Percentiles rank a stretch among this genome's conserved stretches.
Conservation (phyloP, 1,140 invertebrate species). For the Laupala kohalensis region DNA sequence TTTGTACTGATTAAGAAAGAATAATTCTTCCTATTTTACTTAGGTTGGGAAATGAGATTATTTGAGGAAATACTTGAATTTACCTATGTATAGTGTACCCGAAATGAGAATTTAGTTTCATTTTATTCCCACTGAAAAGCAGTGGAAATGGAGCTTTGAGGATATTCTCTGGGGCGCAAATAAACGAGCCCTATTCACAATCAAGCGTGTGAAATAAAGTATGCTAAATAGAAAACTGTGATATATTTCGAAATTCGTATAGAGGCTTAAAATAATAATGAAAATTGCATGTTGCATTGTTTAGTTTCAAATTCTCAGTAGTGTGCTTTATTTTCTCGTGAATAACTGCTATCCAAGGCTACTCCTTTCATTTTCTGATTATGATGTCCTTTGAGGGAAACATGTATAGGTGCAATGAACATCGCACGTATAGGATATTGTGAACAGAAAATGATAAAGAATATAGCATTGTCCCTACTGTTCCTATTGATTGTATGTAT, state of each 20-base stretch:
- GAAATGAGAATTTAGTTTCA: not conserved
- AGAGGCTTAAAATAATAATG: not conserved
- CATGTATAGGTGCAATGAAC: not conserved
- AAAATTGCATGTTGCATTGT: constrained; percentile 12
- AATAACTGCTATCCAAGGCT: not conserved
- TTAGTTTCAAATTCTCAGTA: not conserved
- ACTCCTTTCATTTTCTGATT: not conserved
- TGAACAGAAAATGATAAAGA: no score
- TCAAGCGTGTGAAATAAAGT: not conserved
- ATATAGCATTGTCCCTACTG: no score
- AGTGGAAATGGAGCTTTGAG: not conserved
- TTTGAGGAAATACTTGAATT: not conserved
- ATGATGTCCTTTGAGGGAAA: not conserved
- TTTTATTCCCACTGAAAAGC: not conserved
- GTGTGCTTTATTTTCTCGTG: not conserved
- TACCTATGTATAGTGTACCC: not conserved
- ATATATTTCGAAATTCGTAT: constrained; percentile 5
- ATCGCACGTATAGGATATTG: not conserved
- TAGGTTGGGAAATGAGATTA: not conserved
- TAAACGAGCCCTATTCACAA: not conserved
- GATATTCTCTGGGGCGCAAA: not conserved
- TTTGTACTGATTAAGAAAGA: not conserved
- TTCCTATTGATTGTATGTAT: no score
- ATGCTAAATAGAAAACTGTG: constrained; percentile 11
- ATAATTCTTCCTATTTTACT: not conserved